Evolutionary conservation across 2,888 invertebrate genomes (phyloP).

Genomic region (Metopia argyrocephala): DNA sequence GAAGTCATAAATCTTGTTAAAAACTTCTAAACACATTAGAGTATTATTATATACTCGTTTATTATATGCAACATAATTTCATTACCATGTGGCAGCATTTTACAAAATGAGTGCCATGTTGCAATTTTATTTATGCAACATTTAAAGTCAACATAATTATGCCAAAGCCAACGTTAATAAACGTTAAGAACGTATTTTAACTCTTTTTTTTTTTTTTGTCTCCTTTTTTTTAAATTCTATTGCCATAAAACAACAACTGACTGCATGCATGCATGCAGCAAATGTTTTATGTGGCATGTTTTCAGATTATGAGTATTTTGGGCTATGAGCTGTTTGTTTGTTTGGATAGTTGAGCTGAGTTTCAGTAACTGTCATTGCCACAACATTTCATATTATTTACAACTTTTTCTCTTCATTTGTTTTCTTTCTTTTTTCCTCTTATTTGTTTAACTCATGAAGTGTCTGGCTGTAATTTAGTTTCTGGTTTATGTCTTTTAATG

Average conservation of each 20-base stretch:
- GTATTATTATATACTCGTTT: neutral
- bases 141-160: constrained; percentile 76
- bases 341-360: neutral
- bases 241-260: neutral
- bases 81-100: constrained; percentile 53
- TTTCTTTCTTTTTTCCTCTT: neutral
- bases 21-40: constrained; percentile 25
- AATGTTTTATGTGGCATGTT: neutral
- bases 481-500: constrained; percentile 40
- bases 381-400: constrained; percentile 53
- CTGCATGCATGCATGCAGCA: neutral
- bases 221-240: constrained; percentile 23
- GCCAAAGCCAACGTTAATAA: constrained; percentile 65
- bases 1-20: constrained; percentile 60
- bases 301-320: neutral
- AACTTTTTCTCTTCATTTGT: constrained; percentile 12
- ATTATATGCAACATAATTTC: constrained; percentile 32
- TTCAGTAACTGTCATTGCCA: constrained; percentile 46
- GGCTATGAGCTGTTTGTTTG: neutral
- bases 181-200: constrained; percentile 7
- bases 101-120: constrained; percentile 39
- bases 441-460: constrained; percentile 36
- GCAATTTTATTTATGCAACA: constrained; percentile 73
- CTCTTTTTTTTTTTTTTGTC: constrained; percentile 44
- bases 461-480: constrained; percentile 50